Conservation (phyloP, 2,797 vertebrate genomes). For the Melanotaenia parkinsoni region DNA sequence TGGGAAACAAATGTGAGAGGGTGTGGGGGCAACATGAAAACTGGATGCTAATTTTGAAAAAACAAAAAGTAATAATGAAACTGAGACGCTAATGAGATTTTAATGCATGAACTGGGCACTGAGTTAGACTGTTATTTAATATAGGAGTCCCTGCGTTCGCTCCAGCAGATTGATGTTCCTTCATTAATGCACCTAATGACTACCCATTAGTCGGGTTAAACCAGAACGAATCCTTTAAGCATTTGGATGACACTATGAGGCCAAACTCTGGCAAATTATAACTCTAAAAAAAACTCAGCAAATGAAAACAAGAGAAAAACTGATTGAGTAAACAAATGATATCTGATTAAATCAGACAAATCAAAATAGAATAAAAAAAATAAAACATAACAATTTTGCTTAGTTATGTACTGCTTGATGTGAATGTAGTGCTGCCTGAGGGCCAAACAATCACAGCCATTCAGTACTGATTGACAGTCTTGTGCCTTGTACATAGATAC, state of each 20-base stretch:
- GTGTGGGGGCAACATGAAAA: constrained; percentile 26
- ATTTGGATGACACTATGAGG: background rate
- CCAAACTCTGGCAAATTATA: background rate
- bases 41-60: constrained; percentile 26
- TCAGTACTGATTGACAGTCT: background rate
- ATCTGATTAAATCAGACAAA: background rate
- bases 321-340: background rate
- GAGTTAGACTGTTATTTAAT: constrained; percentile 28
- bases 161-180: constrained; percentile 45
- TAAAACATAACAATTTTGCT: too few relatives aligned
- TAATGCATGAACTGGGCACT: constrained; percentile 41
- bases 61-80: constrained; percentile 36
- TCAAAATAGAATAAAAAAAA: background rate
- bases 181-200: constrained; percentile 60
- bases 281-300: constrained; percentile 3
- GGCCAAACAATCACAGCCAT: background rate
- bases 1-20: constrained; percentile 22
- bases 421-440: background rate
- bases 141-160: constrained; percentile 37
- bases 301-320: background rate
- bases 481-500: background rate
- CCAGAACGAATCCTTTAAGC: constrained; percentile 25
- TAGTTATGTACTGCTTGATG: background rate
- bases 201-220: constrained; percentile 36
- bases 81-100: constrained; percentile 47